Conservation (phyloP, 2,888 invertebrate genomes). For the Dicycla oo region DNA sequence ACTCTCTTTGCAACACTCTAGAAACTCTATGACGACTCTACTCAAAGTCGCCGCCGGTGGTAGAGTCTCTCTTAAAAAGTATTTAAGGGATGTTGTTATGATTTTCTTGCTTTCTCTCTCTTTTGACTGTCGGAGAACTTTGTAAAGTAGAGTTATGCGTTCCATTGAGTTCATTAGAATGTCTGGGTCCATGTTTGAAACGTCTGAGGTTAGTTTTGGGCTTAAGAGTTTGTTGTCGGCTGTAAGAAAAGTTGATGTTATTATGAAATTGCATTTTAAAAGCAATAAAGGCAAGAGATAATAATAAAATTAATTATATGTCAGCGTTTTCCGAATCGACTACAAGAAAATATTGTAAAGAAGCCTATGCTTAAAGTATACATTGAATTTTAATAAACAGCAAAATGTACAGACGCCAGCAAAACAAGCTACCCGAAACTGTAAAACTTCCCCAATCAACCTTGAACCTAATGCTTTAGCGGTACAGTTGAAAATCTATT, state of each 20-base stretch:
- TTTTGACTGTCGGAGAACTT: constrained; percentile 75
- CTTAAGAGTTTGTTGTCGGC: constrained; percentile 84
- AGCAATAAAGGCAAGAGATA: too few species aligned
- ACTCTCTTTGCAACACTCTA: constrained; percentile 84
- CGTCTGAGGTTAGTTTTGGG: constrained; percentile 82
- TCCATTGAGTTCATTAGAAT: constrained; percentile 88
- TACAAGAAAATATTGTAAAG: too few species aligned
- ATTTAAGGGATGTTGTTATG: constrained; percentile 76
- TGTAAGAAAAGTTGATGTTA: constrained; percentile 52
- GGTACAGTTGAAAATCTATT: too few species aligned
- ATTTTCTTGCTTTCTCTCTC: constrained; percentile 74
- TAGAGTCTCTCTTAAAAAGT: constrained; percentile 85
- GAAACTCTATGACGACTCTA: constrained; percentile 86
- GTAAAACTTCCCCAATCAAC: too few species aligned
- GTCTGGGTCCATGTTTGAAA: constrained; percentile 88
- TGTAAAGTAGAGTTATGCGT: constrained; percentile 84
- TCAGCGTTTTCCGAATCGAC: too few species aligned
- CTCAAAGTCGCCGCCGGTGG: constrained; percentile 87
- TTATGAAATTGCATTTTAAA: too few species aligned
- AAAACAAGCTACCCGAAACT: too few species aligned
- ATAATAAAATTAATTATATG: too few species aligned
- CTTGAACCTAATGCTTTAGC: too few species aligned
- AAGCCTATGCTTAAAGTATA: too few species aligned
- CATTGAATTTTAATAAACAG: too few species aligned
- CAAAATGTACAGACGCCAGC: too few species aligned